Evolutionary conservation across 2,888 invertebrate species (phyloP), one percentile per base, ranked within the genome.

Genomic region (Acronicta aceris): DNA sequence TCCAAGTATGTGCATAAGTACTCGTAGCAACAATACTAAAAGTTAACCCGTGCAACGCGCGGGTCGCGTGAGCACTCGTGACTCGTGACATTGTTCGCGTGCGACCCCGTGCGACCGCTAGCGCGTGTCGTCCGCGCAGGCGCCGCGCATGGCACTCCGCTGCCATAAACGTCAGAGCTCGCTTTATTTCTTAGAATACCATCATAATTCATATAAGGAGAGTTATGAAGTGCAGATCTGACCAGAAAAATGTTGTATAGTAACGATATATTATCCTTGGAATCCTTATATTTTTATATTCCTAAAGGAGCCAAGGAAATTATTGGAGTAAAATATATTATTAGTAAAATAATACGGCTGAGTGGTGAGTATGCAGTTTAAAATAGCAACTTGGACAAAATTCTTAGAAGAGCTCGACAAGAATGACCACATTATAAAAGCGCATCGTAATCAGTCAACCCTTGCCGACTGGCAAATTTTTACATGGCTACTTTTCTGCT

Each of bases 31-130:
- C 51, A 69, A 53, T 33, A 48, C 25, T 45, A 55, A 59, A 65
- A 65, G 16, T 52, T 54, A 57, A 74, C 59, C 75, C 61, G 46
- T 57, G n/a, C 53, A 52, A 55, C 47, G 60, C 55, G 40, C 36
- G 33, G 48, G 65, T 63, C 70, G 50, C 70, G 74, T 70, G 62
- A 46, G 53, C 42, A 36, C 60, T 67, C 50, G 56, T 53, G 49
- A 58, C 70, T 72, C 52, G 59, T 63, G 73, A 68, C 74, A 78
- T 76, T 77, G 71, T 69, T 70, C 76, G 80, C 74, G 78, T 75
- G 82, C 74, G 79, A 81, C 79, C 76, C 70, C 40, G 53, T 59
- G 66, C 56, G 62, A 51, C 69, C 55, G 65, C 52, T 10, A 50
- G 52, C 59, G 65, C 62, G 62, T 47, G 61, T 54, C 50, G 68